Base-by-base conservation (phyloP, 2,113 vertebrate genomes). In the Rhinopomastus cyanomelas region DNA sequence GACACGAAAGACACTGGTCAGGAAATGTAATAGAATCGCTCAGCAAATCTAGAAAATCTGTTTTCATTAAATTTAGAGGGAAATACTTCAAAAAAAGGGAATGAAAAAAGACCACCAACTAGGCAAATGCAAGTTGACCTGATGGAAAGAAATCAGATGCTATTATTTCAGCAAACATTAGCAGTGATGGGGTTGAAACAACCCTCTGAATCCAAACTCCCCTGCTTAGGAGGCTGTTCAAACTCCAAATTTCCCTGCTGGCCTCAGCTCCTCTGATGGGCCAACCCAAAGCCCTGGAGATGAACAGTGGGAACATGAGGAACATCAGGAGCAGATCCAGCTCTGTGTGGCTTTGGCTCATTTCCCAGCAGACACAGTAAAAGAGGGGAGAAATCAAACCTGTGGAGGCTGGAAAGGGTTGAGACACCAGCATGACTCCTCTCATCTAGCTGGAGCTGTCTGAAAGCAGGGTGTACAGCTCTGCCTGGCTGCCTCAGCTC, bases 191-290 rank as follows among this genome's bases (percentile, higher is more conserved):
- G 69, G 76, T 92, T 90, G 59, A 87, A 92, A 79, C 32, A 93
- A 59, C 26, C 18, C 62, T 60, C 69, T 90, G 49, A 89, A 85
- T 86, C 62, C 59, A 74, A 90, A 80, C 52, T 82, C 48, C 12
- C 20, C 12, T 7, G 66, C 79, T 84, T 66, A 84, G 85, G 69
- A 92, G 89, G 49, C 87, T 79, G 80, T 90, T 92, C 76, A 81
- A 81, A 82, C 27, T 95, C 91, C 94, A 94, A 68, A 90, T 92
- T 92, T 90, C 92, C 34, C 90, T 91, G 60, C 74, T 89, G 88
- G 87, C 75, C 83, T 92, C 80, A 91, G 18, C 46, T 87, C 30
- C 71, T 90, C 86, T 85, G 73, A 87, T 95, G 66, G 36, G 62
- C 90, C 68, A 95, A 42, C 67, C 55, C 82, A 92, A 91, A 89